Evolutionary conservation across 2,113 vertebrate species (phyloP), one percentile per base, ranked within the genome.

Genomic region (Toxotes chatareus): DNA sequence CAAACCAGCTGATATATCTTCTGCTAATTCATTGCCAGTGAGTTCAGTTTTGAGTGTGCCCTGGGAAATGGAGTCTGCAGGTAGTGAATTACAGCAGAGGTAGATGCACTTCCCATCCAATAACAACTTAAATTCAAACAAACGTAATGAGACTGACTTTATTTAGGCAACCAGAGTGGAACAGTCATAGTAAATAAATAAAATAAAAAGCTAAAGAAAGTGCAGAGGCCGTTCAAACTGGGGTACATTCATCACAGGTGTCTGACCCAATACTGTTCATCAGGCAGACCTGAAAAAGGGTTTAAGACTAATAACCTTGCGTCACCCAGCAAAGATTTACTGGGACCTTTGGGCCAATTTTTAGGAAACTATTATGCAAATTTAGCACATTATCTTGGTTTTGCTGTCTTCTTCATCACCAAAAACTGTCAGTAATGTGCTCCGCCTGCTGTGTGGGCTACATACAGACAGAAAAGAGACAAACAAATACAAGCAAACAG

Each of bases 221-320:
- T 77, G 63, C 74, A 82, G 42, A 23, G 51, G 66, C 67, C 38
- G 36, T 64, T 82, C 36, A 79, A 86, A 88, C 42, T 88, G 85
- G 85, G 87, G 6, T 84, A 72, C 64, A 90, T 90, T 87, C 49
- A 84, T 92, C 82, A 79, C 55, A 51, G 77, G 73, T 46, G 74
- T 85, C 62, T 88, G 86, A 91, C 86, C 87, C 68, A 85, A 74
- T 85, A 76, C 84, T 89, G 84, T 90, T 90, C 73, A 51, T 87
- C 69, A 84, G 73, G 65, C 66, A 80, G 47, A 79, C 86, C 76
- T 69, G 64, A 38, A 88, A 87, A 89, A 60, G 62, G 81, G 47
- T 46, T 90, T 53, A 72, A 60, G 64, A 90, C 61, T 82, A 85
- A 91, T 85, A 87, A 86, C 83, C 73, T 49, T 3, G 4, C 77